These are phyloP conservation scores for Pica pica DNA, from an alignment of 2,113 vertebrate species.

Conservation along the genomic window DNA sequence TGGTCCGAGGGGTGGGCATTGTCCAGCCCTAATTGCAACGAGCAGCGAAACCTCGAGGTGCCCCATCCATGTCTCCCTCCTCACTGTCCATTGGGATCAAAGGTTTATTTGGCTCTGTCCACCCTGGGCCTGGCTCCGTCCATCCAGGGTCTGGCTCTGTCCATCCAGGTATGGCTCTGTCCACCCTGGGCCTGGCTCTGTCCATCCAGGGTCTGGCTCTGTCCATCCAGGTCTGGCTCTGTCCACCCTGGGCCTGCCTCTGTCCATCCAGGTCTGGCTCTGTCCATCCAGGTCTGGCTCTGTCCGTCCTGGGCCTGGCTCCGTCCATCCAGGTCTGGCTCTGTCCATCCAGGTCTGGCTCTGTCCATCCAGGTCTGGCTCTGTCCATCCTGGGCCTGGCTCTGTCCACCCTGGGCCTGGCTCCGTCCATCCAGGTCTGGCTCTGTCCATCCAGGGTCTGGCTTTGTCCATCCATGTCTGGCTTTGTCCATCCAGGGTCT, in stretches of 20 bases:
- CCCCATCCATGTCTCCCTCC: accelerated
- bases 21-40: background rate
- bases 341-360: accelerated
- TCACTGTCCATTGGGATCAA: accelerated
- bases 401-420: too few species aligned
- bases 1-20: accelerated
- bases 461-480: too few species aligned
- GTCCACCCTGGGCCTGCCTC: background rate
- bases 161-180: background rate
- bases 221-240: background rate
- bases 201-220: background rate
- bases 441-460: too few species aligned
- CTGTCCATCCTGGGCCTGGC: background rate
- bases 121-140: background rate
- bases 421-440: too few species aligned
- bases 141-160: too few species aligned
- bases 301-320: accelerated
- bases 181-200: background rate
- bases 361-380: background rate
- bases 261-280: background rate
- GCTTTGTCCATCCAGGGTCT: too few species aligned
- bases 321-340: background rate
- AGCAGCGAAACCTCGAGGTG: background rate
- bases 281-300: background rate
- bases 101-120: background rate